Conservation (phyloP, 2,113 vertebrate species). For the Cheilinus undulatus region DNA sequence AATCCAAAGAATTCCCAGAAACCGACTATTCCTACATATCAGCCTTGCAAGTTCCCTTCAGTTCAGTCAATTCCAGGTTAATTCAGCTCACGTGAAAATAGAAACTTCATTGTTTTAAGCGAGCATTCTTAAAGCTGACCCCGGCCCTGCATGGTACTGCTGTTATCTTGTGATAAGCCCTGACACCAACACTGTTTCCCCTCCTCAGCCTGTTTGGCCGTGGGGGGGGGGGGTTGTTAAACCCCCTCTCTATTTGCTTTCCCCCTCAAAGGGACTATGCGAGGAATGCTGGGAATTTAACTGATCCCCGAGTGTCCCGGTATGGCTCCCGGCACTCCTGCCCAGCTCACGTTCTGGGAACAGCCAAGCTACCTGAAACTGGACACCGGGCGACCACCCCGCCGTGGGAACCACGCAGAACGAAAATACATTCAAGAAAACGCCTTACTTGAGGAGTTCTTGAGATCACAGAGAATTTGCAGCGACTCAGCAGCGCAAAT, state of each 20-base stretch:
- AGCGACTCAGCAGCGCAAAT: conserved; percentile 20
- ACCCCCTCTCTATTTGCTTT: conserved; percentile 77
- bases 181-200: conserved; percentile 54
- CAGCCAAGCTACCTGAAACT: conserved; percentile 70
- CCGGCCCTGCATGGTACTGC: conserved; percentile 55
- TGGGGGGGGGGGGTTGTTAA: conserved; percentile 57
- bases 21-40: background rate
- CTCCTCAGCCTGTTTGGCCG: conserved; percentile 52
- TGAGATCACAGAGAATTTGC: conserved; percentile 34
- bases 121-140: conserved; percentile 40
- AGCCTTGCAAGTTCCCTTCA: background rate
- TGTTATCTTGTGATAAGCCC: conserved; percentile 73
- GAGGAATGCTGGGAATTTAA: conserved; percentile 76
- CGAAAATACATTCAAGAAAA: conserved; percentile 58
- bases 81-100: conserved; percentile 25
- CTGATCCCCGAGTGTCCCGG: conserved; percentile 74
- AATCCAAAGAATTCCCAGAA: too few relatives aligned
- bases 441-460: conserved; percentile 12
- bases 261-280: conserved; percentile 77
- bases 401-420: conserved; percentile 63
- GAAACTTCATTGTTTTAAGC: conserved; percentile 18
- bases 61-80: background rate
- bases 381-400: conserved; percentile 68
- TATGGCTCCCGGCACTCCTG: conserved; percentile 66
- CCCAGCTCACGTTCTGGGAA: conserved; percentile 72